Evolutionary conservation across 2,797 vertebrate genomes (phyloP), one percentile per base, ranked within the genome.

Genomic region (Austrolebias charrua): DNA sequence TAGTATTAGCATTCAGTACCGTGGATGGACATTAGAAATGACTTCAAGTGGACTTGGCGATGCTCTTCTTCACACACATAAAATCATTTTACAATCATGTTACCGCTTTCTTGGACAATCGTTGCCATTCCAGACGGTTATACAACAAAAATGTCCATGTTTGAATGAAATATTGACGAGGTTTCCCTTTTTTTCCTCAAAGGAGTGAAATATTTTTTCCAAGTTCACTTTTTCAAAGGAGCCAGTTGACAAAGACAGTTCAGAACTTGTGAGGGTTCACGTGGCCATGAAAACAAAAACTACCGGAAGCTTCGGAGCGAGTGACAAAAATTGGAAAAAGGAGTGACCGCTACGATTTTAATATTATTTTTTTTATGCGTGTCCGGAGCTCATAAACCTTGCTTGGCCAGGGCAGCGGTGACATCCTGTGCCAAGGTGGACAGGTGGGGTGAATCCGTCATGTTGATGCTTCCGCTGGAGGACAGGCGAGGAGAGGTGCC

Each of bases 371-470:
- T 31, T 38, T 38, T 24, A 19, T 43, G 16, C 63, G 69, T 20
- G 54, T 61, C 54, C 28, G 43, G 74, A 31, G 91, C 93, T 96
- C 94, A 98, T 92, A 98, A 95, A 87, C 96, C 96, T 92, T 98
- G 96, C 82, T 98, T 98, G 78, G 96, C 96, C 5, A 98, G 94
- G 51, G 96, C 96, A 3, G 95, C 95, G 0, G 96, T 96, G 89
- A 98, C 96, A 40, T 98, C 96, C 91, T 98, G 95, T 61, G 96
- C 96, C 42, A 98, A 91, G 16, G 96, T 98, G 75, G 94, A 94
- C 40, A 98, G 96, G 89, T 97, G 96, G 40, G 96, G 96, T 0
- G 95, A 97, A 62, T 98, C 96, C 42, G 96, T 92, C 67, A 96
- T 85, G 89, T 95, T 96, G 90, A 97, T 95, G 92, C 96, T 96